phyloP scores from a whole-genome alignment of 2,797 vertebrate species.

The Sebastes oblongus region DNA sequence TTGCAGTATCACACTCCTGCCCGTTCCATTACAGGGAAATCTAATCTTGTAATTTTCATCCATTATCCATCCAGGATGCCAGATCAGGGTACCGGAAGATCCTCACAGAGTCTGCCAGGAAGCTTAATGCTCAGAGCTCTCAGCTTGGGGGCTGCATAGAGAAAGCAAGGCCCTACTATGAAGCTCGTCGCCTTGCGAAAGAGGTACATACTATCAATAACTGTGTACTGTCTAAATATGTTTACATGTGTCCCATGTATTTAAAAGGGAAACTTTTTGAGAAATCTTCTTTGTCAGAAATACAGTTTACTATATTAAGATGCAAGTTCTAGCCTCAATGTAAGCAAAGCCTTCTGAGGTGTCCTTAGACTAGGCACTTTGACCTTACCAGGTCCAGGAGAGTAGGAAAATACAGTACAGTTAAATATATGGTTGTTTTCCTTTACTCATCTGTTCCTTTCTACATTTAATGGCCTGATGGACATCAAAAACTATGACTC shows the following conservation, averaged over 20 bases:
- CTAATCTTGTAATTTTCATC: slow-evolving; percentile 36
- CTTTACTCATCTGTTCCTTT: not conserved
- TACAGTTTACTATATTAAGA: not conserved
- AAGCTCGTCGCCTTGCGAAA: slow-evolving; percentile 91
- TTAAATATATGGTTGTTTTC: not conserved
- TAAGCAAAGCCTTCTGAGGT: not conserved
- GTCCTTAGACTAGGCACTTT: not conserved
- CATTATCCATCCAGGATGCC: slow-evolving; percentile 83
- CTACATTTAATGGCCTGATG: not conserved
- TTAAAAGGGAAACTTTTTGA: not conserved
- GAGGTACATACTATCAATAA: slow-evolving; percentile 80
- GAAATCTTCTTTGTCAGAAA: not conserved
- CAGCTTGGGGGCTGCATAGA: slow-evolving; percentile 92
- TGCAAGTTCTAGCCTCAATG: not conserved
- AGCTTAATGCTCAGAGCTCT: slow-evolving; percentile 91
- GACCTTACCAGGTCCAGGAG: not conserved
- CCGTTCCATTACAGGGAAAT: slow-evolving; percentile 37
- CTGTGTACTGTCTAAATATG: not conserved
- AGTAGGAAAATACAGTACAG: not conserved
- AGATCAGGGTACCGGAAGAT: slow-evolving; percentile 91
- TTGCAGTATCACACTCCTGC: not conserved
- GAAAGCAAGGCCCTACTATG: slow-evolving; percentile 93
- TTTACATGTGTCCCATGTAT: not conserved
- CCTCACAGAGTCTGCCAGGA: slow-evolving; percentile 92
- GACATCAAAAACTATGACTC: not conserved